A percentile compares a stretch with the other conserved stretches of the same genome.
Conservation (phyloP, 2,888 invertebrate species). For the Campoplex nolae region DNA sequence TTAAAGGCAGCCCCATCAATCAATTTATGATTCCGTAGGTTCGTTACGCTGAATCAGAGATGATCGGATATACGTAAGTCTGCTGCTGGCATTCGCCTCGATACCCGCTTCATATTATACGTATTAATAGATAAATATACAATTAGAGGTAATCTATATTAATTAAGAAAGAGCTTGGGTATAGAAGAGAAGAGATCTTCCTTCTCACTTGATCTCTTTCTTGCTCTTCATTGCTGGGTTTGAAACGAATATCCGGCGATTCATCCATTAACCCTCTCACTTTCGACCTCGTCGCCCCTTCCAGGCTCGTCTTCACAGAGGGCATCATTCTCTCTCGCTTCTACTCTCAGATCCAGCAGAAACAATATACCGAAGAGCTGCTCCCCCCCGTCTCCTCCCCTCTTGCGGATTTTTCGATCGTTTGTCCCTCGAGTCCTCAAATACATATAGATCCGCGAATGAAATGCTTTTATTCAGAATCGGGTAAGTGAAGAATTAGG, state of each 20-base stretch:
- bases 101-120: slow-evolving; percentile 77
- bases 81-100: slow-evolving; percentile 66
- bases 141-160: slow-evolving; percentile 84
- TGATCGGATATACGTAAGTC: slow-evolving; percentile 58
- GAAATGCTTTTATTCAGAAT: slow-evolving; percentile 50
- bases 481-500: slow-evolving; percentile 63
- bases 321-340: slow-evolving; percentile 1
- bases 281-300: slow-evolving; percentile 79
- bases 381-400: slow-evolving; percentile 57
- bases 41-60: slow-evolving; percentile 82
- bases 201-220: slow-evolving; percentile 59
- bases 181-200: slow-evolving; percentile 46
- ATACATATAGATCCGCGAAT: slow-evolving; percentile 49
- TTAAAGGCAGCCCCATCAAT: slow-evolving; percentile 76
- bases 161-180: slow-evolving; percentile 78
- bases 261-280: slow-evolving; percentile 83
- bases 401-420: slow-evolving; percentile 69
- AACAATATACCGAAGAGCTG: slow-evolving; percentile 74
- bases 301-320: background rate
- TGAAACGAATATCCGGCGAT: slow-evolving; percentile 83
- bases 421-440: slow-evolving; percentile 67
- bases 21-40: slow-evolving; percentile 82
- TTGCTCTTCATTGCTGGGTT: slow-evolving; percentile 78
- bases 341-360: slow-evolving; percentile 70
- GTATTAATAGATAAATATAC: slow-evolving; percentile 84